These are phyloP conservation scores for Tineola bisselliella DNA, from an alignment of 2,888 invertebrate species.

Conservation along the genomic window DNA sequence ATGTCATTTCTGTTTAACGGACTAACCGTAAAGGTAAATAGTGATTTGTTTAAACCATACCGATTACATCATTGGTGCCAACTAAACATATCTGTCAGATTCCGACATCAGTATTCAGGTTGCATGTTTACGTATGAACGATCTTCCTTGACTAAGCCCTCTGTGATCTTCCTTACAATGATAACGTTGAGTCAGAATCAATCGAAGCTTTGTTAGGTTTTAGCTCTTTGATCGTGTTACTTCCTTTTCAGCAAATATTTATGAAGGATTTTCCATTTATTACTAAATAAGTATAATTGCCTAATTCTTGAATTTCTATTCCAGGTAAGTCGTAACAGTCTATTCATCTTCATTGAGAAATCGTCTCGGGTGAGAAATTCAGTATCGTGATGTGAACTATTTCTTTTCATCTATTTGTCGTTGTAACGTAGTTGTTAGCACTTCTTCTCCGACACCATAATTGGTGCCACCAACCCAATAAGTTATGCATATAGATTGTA, in stretches of 20 bases:
- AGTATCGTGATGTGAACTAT: conserved; percentile 24
- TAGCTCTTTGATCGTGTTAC: background rate
- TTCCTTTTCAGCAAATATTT: background rate
- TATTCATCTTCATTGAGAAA: background rate
- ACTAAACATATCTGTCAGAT: conserved; percentile 18
- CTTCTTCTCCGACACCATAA: background rate
- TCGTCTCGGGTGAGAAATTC: conserved; percentile 29
- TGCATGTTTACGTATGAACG: conserved; percentile 9
- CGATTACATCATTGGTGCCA: conserved; percentile 26
- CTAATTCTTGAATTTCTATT: conserved; percentile 18
- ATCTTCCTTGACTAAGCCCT: conserved; percentile 1
- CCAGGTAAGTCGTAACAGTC: conserved; percentile 26
- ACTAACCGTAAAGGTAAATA: conserved; percentile 5
- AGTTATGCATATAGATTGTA: background rate
- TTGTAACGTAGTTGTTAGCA: background rate
- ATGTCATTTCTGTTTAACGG: conserved; percentile 2
- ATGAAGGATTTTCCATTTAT: too few species aligned
- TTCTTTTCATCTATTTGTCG: background rate
- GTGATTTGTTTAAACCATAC: conserved; percentile 5
- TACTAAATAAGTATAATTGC: background rate
- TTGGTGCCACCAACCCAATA: background rate
- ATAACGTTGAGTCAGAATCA: background rate
- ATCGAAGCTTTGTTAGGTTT: background rate
- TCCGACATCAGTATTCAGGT: conserved; percentile 9
- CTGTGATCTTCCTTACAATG: conserved; percentile 9